Base-by-base conservation (phyloP, 2,113 vertebrate species). In the Nyctibius bracteatus region DNA sequence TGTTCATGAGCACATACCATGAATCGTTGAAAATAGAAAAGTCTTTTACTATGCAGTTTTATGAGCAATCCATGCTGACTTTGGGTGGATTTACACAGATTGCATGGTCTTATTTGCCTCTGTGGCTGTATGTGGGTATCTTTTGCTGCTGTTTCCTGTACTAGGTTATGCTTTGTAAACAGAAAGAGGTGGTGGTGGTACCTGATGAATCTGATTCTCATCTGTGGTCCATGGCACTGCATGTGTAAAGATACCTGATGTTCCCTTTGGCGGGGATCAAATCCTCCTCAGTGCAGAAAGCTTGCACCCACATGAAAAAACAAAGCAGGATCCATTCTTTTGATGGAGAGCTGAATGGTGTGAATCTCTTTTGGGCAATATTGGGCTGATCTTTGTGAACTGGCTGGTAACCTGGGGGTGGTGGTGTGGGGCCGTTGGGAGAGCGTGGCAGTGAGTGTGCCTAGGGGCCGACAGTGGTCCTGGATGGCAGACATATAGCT, bases 81-180 rank as follows among this genome's bases (percentile, higher is more conserved):
- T 84, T 3, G 59, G 27, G n/a, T 89, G 78, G 37, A 21, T 90
- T 84, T 91, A 41, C 44, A 25, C 7, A 58, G 62, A 16, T 79
- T 5, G 4, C 11, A 0, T 0, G 1, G 39, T 58, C 4, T 46
- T 24, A 14, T 62, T 91, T 28, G 5, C 25, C 62, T 82, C 54
- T 31, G 12, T 52, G 47, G 18, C 52, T 71, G 5, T 21, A 24
- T 39, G 25, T 86, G 59, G 16, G 21, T 43, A 22, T 59, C 24
- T 58, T 31, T 35, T 43, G 27, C 65, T 94, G 59, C 16, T 47
- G 14, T 49, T 66, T 41, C 44, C 78, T 78, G 16, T 24, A 1
- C 23, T 35, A 5, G 22, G 6, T 61, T 59, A 3, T 79, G 46
- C 47, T 77, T 39, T 81, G 35, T 81, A 37, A 67, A 2, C 14